Conservation (phyloP, 2,113 vertebrate genomes). For the Apistogramma diplotaenia region DNA sequence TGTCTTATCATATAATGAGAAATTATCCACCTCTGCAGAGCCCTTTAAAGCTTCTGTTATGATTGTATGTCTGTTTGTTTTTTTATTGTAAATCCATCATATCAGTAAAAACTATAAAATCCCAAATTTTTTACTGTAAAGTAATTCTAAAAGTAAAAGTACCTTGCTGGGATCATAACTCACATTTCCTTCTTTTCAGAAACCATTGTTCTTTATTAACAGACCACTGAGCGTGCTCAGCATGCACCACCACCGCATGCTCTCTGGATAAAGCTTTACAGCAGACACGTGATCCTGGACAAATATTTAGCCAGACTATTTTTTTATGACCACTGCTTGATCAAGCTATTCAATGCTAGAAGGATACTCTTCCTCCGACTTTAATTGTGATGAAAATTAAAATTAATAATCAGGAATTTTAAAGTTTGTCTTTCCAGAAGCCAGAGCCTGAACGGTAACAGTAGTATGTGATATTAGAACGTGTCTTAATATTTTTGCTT, state of each 20-base stretch:
- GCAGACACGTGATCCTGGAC: too few relatives aligned
- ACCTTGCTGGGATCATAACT: background rate
- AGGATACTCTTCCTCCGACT: too few relatives aligned
- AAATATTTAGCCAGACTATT: too few relatives aligned
- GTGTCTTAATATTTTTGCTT: background rate
- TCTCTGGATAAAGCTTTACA: background rate
- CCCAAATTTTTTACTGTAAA: background rate
- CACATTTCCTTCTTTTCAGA: background rate
- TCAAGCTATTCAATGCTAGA: too few relatives aligned
- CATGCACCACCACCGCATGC: background rate
- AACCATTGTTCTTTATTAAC: background rate
- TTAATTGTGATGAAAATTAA: too few relatives aligned
- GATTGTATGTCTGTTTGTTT: too few relatives aligned
- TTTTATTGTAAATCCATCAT: background rate
- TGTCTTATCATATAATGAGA: too few relatives aligned
- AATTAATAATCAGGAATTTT: background rate
- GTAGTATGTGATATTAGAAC: background rate
- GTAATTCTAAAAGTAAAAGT: background rate
- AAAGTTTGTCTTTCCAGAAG: accelerated
- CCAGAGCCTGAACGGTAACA: background rate
- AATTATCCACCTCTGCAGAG: too few relatives aligned
- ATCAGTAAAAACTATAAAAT: background rate
- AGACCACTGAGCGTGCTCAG: background rate
- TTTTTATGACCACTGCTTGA: too few relatives aligned
- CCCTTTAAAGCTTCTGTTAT: too few relatives aligned